Evolutionary conservation across 2,113 vertebrate genomes (phyloP), one percentile per base, ranked within the genome.

Genomic region (Tachycineta bicolor): DNA sequence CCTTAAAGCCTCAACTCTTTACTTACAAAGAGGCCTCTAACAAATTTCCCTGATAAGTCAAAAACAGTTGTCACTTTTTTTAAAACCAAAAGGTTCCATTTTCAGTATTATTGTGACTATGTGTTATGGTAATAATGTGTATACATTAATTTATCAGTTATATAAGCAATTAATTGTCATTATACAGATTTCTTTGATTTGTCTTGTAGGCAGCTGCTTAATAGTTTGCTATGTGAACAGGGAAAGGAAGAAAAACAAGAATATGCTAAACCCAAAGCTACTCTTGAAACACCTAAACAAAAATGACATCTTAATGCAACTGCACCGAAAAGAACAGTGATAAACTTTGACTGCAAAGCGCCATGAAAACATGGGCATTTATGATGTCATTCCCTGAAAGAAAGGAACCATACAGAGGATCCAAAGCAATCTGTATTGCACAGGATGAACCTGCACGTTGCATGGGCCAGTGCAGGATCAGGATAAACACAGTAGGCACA

Each of bases 41-140:
- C 0, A 1, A 47, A 55, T 75, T 79, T 47, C 21, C 2, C 13
- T 1, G 0, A 14, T n/a, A 58, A 85, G 21, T 12, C 14, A 75
- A 74, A 75, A 83, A 20, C 1, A 33, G 8, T 18, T 64, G 22
- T 7, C 9, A 18, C 52, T 23, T 60, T 74, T 84, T 31, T 46
- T 10, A 14, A 93, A 93, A 69, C 3, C 23, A 60, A 82, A 81
- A 69, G 10, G 7, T 56, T 91, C 41, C 0, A 10, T 69, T 80
- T 89, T 56, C 55, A 60, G 22, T 60, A 53, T n/a, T 44, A 56
- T 17, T 56, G 33, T 39, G 8, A 39, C 22, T 43, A 7, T 10
- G 34, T 47, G 4, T 31, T 84, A 81, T 65, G n/a, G 12, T 20
- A 81, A 41, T 55, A 65, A 49, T 43, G 17, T 8, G 49, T 84